Percentiles rank a stretch among this genome's conserved stretches.
These are phyloP conservation scores for Hirtodrosophila duncani DNA, from an alignment of 2,888 invertebrate genomes.

Conservation along the genomic window DNA sequence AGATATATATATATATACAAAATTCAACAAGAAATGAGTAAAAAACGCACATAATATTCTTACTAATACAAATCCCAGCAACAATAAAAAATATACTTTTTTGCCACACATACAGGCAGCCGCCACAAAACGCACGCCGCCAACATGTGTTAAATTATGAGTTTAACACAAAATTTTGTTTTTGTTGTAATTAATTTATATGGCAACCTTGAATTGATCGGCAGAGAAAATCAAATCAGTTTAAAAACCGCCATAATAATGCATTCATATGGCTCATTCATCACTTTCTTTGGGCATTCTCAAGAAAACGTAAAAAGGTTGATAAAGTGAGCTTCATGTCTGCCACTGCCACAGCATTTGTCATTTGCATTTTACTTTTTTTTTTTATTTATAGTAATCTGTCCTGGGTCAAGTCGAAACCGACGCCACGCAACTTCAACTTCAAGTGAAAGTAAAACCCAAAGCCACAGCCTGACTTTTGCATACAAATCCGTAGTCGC, in stretches of 20 bases:
- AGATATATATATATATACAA: constrained; percentile 10
- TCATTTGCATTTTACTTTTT: constrained; percentile 23
- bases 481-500: too few relatives aligned
- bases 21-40: constrained; percentile 14
- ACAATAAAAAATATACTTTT: too few relatives aligned
- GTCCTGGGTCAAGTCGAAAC: constrained; percentile 65
- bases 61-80: constrained; percentile 12
- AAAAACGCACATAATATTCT: constrained; percentile 11
- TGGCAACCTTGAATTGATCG: constrained; percentile 62
- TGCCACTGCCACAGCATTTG: constrained; percentile 41
- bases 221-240: too few relatives aligned
- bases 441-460: constrained; percentile 58
- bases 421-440: constrained; percentile 10
- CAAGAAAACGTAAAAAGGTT: too few relatives aligned
- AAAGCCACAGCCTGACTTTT: too few relatives aligned
- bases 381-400: constrained; percentile 69
- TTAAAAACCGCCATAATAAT: too few relatives aligned
- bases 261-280: constrained; percentile 35
- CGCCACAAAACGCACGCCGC: constrained; percentile 15
- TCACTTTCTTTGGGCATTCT: constrained; percentile 36
- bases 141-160: constrained; percentile 26
- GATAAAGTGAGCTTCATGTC: too few relatives aligned
- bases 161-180: constrained; percentile 11
- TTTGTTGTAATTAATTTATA: constrained; percentile 26
- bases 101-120: too few relatives aligned